These are phyloP conservation scores for Pantherophis guttatus DNA, from an alignment of 2,113 vertebrate genomes.

Conservation along the genomic window DNA sequence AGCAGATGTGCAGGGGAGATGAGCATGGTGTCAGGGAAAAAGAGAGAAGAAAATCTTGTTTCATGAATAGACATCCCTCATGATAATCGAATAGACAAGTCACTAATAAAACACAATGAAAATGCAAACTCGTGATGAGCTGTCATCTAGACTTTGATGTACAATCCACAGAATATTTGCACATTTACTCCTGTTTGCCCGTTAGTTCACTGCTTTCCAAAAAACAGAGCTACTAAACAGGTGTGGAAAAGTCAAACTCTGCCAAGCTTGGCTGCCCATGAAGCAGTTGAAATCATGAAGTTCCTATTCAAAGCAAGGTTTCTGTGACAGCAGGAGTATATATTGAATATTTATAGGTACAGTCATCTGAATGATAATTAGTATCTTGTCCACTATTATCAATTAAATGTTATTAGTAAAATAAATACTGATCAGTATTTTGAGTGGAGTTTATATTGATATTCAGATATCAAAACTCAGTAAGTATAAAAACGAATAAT, in stretches of 20 bases:
- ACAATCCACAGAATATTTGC: slow-evolving; percentile 33
- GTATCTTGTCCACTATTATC: slow-evolving; percentile 54
- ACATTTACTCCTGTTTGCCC: slow-evolving; percentile 47
- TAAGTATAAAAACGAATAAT: background rate
- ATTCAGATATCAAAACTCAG: background rate
- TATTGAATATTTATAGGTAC: slow-evolving; percentile 60
- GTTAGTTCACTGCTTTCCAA: slow-evolving; percentile 61
- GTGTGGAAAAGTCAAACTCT: slow-evolving; percentile 67
- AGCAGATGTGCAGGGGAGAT: background rate
- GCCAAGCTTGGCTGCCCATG: slow-evolving; percentile 68
- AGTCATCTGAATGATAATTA: slow-evolving; percentile 62
- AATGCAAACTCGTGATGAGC: slow-evolving; percentile 30
- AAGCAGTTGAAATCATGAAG: slow-evolving; percentile 65
- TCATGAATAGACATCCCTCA: background rate
- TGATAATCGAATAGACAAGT: background rate
- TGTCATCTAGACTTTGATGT: slow-evolving; percentile 44
- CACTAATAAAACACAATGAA: slow-evolving; percentile 31
- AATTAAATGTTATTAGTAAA: background rate
- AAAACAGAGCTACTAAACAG: slow-evolving; percentile 63
- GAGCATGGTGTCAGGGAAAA: background rate
- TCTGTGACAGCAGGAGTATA: slow-evolving; percentile 62
- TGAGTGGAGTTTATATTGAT: background rate
- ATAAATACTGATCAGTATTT: background rate
- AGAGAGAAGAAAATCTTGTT: background rate
- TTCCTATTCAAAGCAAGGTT: slow-evolving; percentile 65